Evolutionary conservation across 2,888 invertebrate species (phyloP), one percentile per base, ranked within the genome.

Genomic region (Leptinotarsa peninsularis): DNA sequence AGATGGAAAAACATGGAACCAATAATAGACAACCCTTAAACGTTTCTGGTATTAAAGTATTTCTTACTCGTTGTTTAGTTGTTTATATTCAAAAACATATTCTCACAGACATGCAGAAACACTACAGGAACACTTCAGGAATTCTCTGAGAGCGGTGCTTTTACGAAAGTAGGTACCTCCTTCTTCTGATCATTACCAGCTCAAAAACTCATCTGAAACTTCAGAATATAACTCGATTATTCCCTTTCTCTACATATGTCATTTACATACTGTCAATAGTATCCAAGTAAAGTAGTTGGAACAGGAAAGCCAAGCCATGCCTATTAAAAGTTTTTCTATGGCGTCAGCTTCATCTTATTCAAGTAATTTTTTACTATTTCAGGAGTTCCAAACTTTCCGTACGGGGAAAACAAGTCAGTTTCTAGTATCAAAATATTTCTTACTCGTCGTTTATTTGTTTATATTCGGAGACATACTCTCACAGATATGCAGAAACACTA

Each of bases 201-300:
- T 63, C 60, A 63, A 27, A 63, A 63, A 17, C 33, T 63, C 33
- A 63, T 63, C 17, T 17, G 23, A 27, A 63, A 63, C 60, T 27
- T 63, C 27, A 5, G 27, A 27, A 63, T 27, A 63, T 63, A 63
- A 27, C 60, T n/a, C 33, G 60, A 63, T 27, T 33, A 63, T 63
- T 63, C 10, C n/a, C 23, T 43, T 54, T 43, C 66, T 72, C 21
- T 58, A 43, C 18, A 33, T 66, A 33, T 66, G 56, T 66, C 72
- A 72, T 72, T 67, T 66, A 43, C 72, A 54, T 72, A 66, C 67
- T 67, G 72, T 52, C 67, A 56, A 66, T 72, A 50, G 72, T 66
- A 56, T 56, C 43, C 23, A 21, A 43, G 49, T 15, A 67, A 66
- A 66, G 66, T 66, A 66, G 54, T 33, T 52, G 23, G 33, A 66